These are phyloP conservation scores for Atrina japonica DNA, from an alignment of 2,888 invertebrate genomes.

Conservation along the genomic window DNA sequence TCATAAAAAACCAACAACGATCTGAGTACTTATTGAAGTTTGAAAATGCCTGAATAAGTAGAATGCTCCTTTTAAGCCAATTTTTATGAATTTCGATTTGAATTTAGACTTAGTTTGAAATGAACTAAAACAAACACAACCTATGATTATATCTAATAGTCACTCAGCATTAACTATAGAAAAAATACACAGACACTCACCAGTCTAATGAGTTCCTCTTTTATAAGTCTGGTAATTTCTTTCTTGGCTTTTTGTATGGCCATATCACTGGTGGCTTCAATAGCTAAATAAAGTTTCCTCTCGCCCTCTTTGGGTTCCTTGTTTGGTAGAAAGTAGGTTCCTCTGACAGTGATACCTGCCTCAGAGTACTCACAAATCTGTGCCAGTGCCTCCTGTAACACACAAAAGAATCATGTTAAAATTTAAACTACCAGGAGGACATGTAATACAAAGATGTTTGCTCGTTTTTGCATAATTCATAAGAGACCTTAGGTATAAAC, in stretches of 20 bases:
- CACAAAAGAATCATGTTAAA: neutral
- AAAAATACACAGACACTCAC: slow-evolving; percentile 62
- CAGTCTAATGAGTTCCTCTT: slow-evolving; percentile 97
- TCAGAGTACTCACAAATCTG: slow-evolving; percentile 99
- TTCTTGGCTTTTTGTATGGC: slow-evolving; percentile 83
- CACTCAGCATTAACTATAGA: too few species aligned
- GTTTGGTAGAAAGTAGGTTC: slow-evolving; percentile 93
- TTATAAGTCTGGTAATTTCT: slow-evolving; percentile 98
- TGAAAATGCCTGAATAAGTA: too few species aligned
- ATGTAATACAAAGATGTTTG: neutral
- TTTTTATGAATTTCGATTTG: too few species aligned
- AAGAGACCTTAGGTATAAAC: too few species aligned
- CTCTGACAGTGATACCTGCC: slow-evolving; percentile 98
- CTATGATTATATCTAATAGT: too few species aligned
- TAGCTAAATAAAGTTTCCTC: slow-evolving; percentile 97
- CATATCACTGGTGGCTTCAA: slow-evolving; percentile 98
- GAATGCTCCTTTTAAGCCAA: too few species aligned
- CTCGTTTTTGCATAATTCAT: too few species aligned
- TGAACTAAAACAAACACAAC: too few species aligned
- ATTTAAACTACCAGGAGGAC: neutral
- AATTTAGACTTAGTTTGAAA: too few species aligned
- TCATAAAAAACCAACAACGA: too few species aligned
- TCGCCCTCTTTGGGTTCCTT: slow-evolving; percentile 88
- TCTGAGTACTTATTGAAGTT: too few species aligned
- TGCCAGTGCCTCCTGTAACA: slow-evolving; percentile 92